These are phyloP conservation scores for Ibidorhyncha struthersii DNA, from an alignment of 2,113 vertebrate genomes.

Conservation along the genomic window DNA sequence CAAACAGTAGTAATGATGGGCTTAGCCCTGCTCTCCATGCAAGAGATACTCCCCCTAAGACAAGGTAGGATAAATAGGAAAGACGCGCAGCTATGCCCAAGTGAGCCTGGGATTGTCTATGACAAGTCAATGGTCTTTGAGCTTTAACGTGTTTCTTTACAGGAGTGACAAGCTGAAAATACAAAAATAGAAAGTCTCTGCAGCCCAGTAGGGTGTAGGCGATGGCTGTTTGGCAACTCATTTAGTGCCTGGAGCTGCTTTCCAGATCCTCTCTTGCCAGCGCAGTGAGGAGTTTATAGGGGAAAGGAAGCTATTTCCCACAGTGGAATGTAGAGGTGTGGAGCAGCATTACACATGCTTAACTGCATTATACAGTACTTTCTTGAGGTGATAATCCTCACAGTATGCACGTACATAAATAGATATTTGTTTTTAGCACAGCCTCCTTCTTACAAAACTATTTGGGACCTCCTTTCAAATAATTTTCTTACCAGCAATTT, in stretches of 20 bases:
- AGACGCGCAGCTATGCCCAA: background rate
- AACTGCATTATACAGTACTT: background rate
- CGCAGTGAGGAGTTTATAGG: background rate
- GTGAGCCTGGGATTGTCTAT: background rate
- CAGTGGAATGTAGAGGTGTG: background rate
- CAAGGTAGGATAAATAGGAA: background rate
- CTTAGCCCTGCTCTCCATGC: background rate
- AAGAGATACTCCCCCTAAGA: background rate
- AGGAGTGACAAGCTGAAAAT: background rate
- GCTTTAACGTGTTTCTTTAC: background rate
- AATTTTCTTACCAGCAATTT: background rate
- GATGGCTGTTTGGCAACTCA: background rate
- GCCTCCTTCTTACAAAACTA: background rate
- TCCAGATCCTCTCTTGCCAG: background rate
- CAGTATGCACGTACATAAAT: background rate
- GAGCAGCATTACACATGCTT: fast-evolving
- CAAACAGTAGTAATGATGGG: background rate
- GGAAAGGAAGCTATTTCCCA: background rate
- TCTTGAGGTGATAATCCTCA: background rate
- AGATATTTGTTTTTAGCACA: background rate
- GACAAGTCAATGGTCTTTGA: background rate
- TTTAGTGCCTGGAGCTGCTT: background rate
- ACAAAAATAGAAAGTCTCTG: background rate
- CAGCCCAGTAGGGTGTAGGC: background rate
- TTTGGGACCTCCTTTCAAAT: background rate